Evolutionary conservation across 2,797 vertebrate genomes (phyloP).

Genomic region (Pelochelys cantorii): DNA sequence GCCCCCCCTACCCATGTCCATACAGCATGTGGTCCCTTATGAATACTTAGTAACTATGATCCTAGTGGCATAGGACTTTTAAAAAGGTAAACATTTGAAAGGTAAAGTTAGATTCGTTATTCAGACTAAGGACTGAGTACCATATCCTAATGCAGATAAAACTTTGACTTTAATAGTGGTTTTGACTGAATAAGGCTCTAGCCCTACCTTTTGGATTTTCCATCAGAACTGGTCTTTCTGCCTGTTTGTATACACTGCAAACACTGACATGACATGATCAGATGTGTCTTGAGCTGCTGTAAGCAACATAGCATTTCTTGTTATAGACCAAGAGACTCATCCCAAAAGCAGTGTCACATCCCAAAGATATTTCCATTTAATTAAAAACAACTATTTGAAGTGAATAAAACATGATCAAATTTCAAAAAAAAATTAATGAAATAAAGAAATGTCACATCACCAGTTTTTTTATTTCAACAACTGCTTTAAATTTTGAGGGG

Average conservation of each 20-base stretch:
- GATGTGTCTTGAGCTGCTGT: not conserved
- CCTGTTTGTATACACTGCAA: not conserved
- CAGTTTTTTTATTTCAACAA: not conserved
- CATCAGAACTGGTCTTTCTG: not conserved
- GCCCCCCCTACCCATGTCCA: no score
- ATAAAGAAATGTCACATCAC: slow-evolving; percentile 47
- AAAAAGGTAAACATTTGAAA: not conserved
- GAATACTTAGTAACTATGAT: slow-evolving; percentile 18
- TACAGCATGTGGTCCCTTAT: not conserved
- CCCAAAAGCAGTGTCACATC: slow-evolving; percentile 25
- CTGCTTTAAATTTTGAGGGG: not conserved
- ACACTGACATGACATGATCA: not conserved
- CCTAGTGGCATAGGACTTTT: not conserved
- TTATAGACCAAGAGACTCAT: slow-evolving; percentile 30
- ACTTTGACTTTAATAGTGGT: not conserved
- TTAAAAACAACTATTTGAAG: slow-evolving; percentile 38
- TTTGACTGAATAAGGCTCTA: not conserved
- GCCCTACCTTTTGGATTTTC: not conserved
- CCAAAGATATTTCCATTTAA: slow-evolving; percentile 27
- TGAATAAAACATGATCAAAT: slow-evolving; percentile 50
- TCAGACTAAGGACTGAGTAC: not conserved
- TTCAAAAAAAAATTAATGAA: slow-evolving; percentile 31
- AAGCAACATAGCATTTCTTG: not conserved
- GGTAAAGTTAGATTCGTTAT: not conserved
- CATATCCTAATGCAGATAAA: not conserved